These are phyloP conservation scores for Harmothoe impar DNA, from an alignment of 2,888 invertebrate genomes.

Conservation along the genomic window DNA sequence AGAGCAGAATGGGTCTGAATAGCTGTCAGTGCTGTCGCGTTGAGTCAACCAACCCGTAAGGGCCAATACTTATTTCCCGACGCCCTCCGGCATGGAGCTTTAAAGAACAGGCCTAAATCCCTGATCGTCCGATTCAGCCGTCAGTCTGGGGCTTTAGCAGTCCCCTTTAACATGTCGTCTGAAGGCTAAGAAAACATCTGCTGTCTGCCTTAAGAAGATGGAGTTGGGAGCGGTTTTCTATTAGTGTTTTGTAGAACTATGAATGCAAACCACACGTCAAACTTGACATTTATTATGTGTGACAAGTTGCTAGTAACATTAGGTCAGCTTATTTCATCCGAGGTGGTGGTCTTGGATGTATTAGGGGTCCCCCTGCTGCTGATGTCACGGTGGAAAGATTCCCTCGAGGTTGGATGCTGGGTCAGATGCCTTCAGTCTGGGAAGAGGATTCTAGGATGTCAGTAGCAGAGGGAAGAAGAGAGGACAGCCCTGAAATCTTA, in stretches of 20 bases:
- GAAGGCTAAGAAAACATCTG: background rate
- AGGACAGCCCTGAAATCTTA: too few relatives aligned
- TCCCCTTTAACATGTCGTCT: background rate
- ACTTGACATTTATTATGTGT: background rate
- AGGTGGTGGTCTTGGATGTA: too few relatives aligned
- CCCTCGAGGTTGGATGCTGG: too few relatives aligned
- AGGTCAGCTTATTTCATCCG: background rate
- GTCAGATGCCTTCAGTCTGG: too few relatives aligned
- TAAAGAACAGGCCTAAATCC: background rate
- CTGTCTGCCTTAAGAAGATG: background rate
- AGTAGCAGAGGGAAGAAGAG: too few relatives aligned
- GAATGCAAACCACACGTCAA: background rate
- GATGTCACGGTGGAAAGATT: too few relatives aligned
- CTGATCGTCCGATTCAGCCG: background rate
- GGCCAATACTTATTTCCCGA: background rate
- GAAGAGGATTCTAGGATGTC: too few relatives aligned
- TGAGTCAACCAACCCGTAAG: background rate
- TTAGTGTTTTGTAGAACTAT: background rate
- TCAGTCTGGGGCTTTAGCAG: background rate
- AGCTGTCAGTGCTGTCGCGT: background rate
- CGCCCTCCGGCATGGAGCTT: background rate
- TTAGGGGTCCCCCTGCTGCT: too few relatives aligned
- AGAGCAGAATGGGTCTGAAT: background rate
- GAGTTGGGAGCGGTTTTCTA: background rate
- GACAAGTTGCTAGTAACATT: background rate